Evolutionary conservation across 1,140 invertebrate species (phyloP), one percentile per base, ranked within the genome.

Genomic region (Nautilus pompilius): DNA sequence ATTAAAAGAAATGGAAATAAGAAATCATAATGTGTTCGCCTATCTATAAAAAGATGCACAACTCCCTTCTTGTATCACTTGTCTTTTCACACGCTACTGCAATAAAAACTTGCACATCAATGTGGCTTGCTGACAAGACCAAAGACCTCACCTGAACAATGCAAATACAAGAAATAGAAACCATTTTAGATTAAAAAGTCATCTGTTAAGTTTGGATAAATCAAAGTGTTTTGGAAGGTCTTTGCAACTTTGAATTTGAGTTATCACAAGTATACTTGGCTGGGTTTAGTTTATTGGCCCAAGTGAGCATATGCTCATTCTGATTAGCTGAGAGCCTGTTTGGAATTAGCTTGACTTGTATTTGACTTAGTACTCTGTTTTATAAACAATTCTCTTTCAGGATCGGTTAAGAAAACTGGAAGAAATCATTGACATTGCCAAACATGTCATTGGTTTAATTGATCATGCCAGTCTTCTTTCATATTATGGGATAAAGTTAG

Each of bases 401-500:
- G 71, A 76, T 6, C 69, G 68, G 53, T 46, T 66, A 29, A 73
- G 77, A 36, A 72, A 70, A 60, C 60, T 78, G 20, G 55, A 59
- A 54, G 79, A 81, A 45, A 81, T 85, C 0, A 74, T 90, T 13
- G 78, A 83, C 13, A 77, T 90, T 1, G 86, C 88, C 10, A 86
- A 90, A 55, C 84, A 87, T 71, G 88, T 92, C 0, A 86, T 93
- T 28, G 83, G 85, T 3, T 85, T 86, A 51, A 88, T 93, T n/a
- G 89, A 94, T 79, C 86, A 88, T 67, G 87, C 87, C n/a, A 74
- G 76, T 68, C 72, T 95, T 32, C 81, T 94, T 0, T 87, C 88
- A 0, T 91, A 88, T 74, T 88, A 90, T 65, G 92, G 92, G 0
- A 87, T 91, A 62, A 95, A 93, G 79, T 88, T 86, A 56, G 92